These are phyloP conservation scores for Platygyra sinensis DNA, from an alignment of 64 coral and sea anemone genomes.

Conservation along the genomic window DNA sequence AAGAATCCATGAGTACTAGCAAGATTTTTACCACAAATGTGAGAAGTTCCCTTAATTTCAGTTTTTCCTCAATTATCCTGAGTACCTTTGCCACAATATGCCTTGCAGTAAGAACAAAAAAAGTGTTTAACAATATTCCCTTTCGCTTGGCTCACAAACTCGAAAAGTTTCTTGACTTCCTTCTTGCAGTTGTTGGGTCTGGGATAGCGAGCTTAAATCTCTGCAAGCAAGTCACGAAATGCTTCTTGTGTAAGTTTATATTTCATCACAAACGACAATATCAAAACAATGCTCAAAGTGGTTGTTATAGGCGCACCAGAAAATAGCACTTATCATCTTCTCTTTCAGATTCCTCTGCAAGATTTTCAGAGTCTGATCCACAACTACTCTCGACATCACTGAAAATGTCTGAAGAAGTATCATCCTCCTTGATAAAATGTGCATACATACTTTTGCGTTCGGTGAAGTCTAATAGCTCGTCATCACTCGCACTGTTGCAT, in stretches of 20 bases:
- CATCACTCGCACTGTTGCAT: no score
- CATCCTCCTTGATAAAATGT: no score
- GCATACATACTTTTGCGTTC: no score
- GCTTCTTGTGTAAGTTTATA: conserved; percentile 64
- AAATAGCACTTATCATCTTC: not conserved
- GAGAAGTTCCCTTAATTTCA: not conserved
- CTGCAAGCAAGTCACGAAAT: conserved; percentile 39
- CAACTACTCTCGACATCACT: not conserved
- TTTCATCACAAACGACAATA: conserved; percentile 51
- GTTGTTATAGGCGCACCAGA: not conserved
- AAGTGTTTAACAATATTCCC: conserved; percentile 44
- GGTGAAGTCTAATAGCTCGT: no score
- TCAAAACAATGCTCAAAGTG: conserved; percentile 1
- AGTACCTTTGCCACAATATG: not conserved
- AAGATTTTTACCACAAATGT: not conserved
- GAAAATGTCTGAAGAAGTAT: conserved; percentile 11
- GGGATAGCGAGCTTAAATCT: conserved; percentile 49
- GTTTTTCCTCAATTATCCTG: no score
- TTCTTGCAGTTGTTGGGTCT: conserved; percentile 57
- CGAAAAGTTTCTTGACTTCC: conserved; percentile 30
- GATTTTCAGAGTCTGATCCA: not conserved
- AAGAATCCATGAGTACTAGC: conserved; percentile 16
- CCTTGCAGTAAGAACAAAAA: conserved; percentile 42
- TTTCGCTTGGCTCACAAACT: conserved; percentile 31
- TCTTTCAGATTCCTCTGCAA: not conserved